Evolutionary conservation across 1,140 invertebrate species (phyloP), one percentile per base, ranked within the genome.

Genomic region (Penaeus chinensis): DNA sequence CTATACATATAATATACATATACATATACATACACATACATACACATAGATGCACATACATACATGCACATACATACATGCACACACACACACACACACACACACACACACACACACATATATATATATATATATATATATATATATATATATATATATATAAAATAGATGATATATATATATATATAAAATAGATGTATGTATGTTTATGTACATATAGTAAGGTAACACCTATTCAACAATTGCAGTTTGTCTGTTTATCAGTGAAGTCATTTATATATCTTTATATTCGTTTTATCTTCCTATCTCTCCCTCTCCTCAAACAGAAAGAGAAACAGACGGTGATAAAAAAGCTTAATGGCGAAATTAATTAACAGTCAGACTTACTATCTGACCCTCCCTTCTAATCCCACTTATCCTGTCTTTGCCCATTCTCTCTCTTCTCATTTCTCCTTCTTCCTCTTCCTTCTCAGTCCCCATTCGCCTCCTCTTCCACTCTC

Each of bases 1-100:
- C 27, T 74, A 74, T 27, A 74, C 27, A 74, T 27, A 74, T 74
- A 74, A 47, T 27, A 74, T 74, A 74, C 27, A 74, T 74, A 74
- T 27, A 74, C 27, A 74, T 74, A 74, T 74, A 74, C 22, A 74
- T 74, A 74, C 22, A 74, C 27, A 74, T 27, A 74, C 27, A 5
- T 8, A 74, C 8, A 24, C n/a, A 74, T 18, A 74, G 0, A 8
- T 37, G 11, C 2, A 18, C 8, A 20, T 8, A 74, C 27, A 32
- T 27, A 74, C 32, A 69, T 22, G 20, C 22, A 27, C 32, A 69
- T 69, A 69, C 32, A 69, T 69, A 69, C 32, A 69, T 69, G 22
- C 32, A 69, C 22, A 69, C 10, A 69, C 22, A 69, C 32, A 69
- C 22, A 69, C 32, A 69, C 4, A 69, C 32, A 69, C 22, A 69